Base-by-base conservation (phyloP, 2,797 vertebrate genomes). In the Pseudochromis fuscus region DNA sequence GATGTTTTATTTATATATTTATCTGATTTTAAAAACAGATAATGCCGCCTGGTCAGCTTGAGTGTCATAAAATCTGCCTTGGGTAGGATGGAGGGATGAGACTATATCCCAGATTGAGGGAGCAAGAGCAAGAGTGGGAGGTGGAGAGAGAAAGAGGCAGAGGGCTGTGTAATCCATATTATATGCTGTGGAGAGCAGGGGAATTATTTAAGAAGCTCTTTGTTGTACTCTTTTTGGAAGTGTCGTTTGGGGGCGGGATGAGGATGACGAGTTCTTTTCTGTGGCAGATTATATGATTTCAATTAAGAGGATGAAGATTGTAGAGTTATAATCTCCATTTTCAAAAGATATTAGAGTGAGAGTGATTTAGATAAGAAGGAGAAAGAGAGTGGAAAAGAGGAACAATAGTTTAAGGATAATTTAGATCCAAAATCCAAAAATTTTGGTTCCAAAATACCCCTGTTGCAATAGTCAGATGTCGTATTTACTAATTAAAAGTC, bases 121-220 rank as follows among this genome's bases (percentile, higher is more conserved):
- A 87, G 73, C 15, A 67, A 62, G 44, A 49, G 61, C 11, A 62
- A 76, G 57, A 64, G 87, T 48, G 67, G 62, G 80, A 79, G 81
- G 62, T 66, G 56, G 70, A 69, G 86, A 69, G 78, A 75, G 72
- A 67, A 58, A 79, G 79, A 73, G 84, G 30, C 44, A 70, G 78
- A 84, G 78, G 44, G 27, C 67, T 72, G 61, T 78, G 85, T 92
- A 93, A 93, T 90, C 91, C 92, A 92, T 87, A 92, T 92, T 89
- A 90, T 90, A 72, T 81, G 72, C 45, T 53, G 74, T 49, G 0
- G 77, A 87, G 81, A 84, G 77, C 66, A 0, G 64, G 87, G 90
- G 91, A 92, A 92, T 88, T 88, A 91, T 92, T 92, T 90, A 91
- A 93, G 90, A 91, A 86, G 87, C 73, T 87, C 87, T 93, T 94